Evolutionary conservation across 2,888 invertebrate genomes (phyloP).

Genomic region (Steinernema scapterisci): DNA sequence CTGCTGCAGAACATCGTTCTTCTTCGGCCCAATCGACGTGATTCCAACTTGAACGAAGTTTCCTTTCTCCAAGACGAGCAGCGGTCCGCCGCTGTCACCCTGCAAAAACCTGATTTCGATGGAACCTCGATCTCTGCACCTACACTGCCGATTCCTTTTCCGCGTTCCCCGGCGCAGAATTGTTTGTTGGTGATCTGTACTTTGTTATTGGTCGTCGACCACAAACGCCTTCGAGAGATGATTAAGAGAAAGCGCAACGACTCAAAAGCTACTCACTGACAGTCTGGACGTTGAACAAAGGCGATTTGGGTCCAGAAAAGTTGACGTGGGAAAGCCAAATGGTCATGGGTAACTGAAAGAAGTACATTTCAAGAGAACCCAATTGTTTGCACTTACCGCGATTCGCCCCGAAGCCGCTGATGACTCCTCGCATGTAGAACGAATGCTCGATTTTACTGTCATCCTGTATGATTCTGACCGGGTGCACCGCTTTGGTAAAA

Average conservation of each 20-base stretch:
- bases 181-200: background rate
- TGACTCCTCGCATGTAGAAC: background rate
- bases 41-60: background rate
- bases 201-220: background rate
- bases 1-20: background rate
- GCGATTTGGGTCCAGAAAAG: background rate
- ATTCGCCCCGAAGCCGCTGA: background rate
- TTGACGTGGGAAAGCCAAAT: background rate
- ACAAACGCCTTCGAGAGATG: background rate
- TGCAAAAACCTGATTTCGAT: background rate
- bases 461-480: background rate
- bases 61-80: background rate
- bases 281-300: background rate
- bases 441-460: background rate
- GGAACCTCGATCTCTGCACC: background rate
- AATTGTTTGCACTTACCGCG: background rate
- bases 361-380: background rate
- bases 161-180: background rate
- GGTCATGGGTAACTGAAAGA: background rate
- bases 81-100: slow-evolving; percentile 5
- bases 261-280: background rate
- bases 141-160: background rate
- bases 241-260: too few relatives aligned
- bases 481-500: background rate
- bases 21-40: background rate